Percentiles rank a stretch among this genome's conserved stretches.
These are phyloP conservation scores for Chrysaora quinquecirrha DNA, from an alignment of 30 jellyfish, hydroid and myxozoan genomes.

Conservation along the genomic window DNA sequence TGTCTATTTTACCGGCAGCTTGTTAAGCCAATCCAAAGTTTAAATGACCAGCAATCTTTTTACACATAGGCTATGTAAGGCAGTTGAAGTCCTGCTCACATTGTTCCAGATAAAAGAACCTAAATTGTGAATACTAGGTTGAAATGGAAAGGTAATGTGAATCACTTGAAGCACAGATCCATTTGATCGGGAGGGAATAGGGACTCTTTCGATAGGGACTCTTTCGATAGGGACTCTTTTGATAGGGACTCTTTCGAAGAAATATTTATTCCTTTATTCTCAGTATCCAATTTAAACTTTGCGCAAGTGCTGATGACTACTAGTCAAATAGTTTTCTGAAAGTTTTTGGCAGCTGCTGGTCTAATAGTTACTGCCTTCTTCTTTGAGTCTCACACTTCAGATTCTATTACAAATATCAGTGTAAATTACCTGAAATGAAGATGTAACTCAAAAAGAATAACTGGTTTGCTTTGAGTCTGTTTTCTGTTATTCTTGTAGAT, in stretches of 20 bases:
- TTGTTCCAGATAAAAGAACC: neutral
- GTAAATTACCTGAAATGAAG: neutral
- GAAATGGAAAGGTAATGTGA: neutral
- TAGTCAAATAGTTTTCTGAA: conserved; percentile 6
- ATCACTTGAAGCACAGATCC: conserved; percentile 15
- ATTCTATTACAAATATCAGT: neutral
- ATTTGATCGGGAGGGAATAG: neutral
- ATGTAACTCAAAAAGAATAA: neutral
- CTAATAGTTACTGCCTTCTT: neutral
- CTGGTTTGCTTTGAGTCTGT: neutral
- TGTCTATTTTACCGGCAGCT: conserved; percentile 5
- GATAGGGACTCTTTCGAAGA: neutral
- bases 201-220: too few species aligned
- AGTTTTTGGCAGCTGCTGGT: conserved; percentile 2
- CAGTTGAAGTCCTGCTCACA: conserved; percentile 10
- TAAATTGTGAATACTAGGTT: conserved; percentile 4
- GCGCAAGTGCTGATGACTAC: neutral
- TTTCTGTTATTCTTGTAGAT: neutral
- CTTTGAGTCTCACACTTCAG: conserved; percentile 1
- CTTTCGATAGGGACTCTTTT: too few species aligned
- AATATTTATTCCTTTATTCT: neutral
- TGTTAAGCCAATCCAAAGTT: neutral
- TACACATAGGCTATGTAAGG: conserved; percentile 3
- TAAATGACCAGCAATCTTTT: conserved; percentile 3
- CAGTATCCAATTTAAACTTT: neutral